Evolutionary conservation across 1,140 invertebrate genomes (phyloP).

Genomic region (Hetaerina americana): DNA sequence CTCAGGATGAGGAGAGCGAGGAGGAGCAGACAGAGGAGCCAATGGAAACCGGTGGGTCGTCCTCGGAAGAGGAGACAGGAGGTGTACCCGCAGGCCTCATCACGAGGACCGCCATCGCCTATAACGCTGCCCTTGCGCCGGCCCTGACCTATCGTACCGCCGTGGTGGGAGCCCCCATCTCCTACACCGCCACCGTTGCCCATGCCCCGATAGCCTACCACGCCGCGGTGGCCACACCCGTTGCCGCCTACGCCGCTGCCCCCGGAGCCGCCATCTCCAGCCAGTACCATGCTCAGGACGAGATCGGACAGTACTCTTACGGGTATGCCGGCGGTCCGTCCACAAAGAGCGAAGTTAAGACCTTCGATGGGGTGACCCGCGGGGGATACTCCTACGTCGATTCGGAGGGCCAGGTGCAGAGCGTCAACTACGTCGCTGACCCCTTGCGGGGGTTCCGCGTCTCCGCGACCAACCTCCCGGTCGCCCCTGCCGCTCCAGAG

Average conservation of each 20-base stretch:
- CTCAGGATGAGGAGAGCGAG: not conserved
- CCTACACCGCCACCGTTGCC: slow-evolving; percentile 15
- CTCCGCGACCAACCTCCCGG: slow-evolving; percentile 45
- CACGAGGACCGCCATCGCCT: not conserved
- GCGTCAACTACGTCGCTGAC: slow-evolving; percentile 43
- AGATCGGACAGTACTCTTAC: slow-evolving; percentile 22
- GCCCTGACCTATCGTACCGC: slow-evolving; percentile 12
- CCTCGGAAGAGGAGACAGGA: too few relatives aligned
- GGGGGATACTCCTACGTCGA: slow-evolving; percentile 34
- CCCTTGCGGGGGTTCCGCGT: slow-evolving; percentile 45
- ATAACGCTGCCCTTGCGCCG: not conserved
- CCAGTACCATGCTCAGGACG: slow-evolving; percentile 27
- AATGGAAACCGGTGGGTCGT: not conserved
- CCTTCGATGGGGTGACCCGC: slow-evolving; percentile 22
- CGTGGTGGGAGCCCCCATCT: slow-evolving; percentile 16
- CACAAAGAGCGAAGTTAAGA: slow-evolving; percentile 22
- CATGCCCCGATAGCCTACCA: slow-evolving; percentile 16
- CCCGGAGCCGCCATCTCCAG: slow-evolving; percentile 25
- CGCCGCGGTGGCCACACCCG: slow-evolving; percentile 25
- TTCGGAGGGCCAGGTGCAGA: slow-evolving; percentile 30
- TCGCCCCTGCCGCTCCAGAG: slow-evolving; percentile 17
- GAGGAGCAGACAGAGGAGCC: not conserved
- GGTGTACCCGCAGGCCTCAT: too few relatives aligned
- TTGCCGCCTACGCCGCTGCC: slow-evolving; percentile 19
- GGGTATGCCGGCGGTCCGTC: slow-evolving; percentile 22